phyloP scores from a whole-genome alignment of 2,797 vertebrate genomes.

The Ptychobarbus kaznakovi region DNA sequence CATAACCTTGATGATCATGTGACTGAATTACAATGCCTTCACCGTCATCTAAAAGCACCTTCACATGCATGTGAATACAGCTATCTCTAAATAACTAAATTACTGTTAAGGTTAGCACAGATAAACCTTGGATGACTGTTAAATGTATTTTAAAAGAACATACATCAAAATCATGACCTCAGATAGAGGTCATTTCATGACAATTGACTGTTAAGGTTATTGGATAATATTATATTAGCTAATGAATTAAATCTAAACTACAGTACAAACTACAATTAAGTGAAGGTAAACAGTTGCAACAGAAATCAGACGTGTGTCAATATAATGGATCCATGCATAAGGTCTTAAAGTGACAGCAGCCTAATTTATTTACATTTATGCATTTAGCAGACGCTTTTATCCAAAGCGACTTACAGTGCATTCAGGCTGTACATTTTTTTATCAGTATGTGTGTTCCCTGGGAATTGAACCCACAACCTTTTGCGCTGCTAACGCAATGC shows the following conservation, averaged over 20 bases:
- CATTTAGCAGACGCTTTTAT: no score
- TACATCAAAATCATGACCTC: neutral
- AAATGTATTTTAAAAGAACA: neutral
- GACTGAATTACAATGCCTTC: slow-evolving; percentile 2
- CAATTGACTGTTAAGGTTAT: neutral
- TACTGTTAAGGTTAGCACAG: neutral
- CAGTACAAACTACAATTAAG: no score
- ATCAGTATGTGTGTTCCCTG: no score
- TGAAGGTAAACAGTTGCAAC: neutral
- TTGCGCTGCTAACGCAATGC: no score
- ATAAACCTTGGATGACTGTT: neutral
- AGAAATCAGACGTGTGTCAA: neutral
- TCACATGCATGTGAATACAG: neutral
- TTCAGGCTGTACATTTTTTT: no score
- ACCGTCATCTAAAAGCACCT: slow-evolving; percentile 9
- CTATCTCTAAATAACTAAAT: neutral
- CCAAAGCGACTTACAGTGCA: no score
- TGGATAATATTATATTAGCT: neutral
- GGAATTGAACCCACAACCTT: no score
- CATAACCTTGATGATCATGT: slow-evolving; percentile 44
- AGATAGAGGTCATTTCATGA: slow-evolving; percentile 10
- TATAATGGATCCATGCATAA: neutral
- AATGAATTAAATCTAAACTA: neutral
- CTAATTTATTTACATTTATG: no score
- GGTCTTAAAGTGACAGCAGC: neutral